Evolutionary conservation across 1,140 invertebrate genomes (phyloP), one percentile per base, ranked within the genome.

Genomic region (Papilio helenus): DNA sequence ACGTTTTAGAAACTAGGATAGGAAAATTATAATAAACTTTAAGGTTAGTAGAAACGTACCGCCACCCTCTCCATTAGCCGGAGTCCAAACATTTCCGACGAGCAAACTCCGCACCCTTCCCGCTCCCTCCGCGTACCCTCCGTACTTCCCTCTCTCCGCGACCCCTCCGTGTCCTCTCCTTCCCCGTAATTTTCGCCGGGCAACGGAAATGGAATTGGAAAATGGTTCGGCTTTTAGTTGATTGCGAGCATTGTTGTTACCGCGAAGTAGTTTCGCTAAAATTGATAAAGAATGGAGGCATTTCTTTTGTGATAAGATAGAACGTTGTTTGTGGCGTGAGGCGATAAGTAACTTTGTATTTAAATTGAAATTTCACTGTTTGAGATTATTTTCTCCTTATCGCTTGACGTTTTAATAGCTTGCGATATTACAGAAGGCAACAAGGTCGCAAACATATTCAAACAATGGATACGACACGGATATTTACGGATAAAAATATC

Each of bases 211-310:
- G 92, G 90, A 89, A 92, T 93, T 93, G 88, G 90, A 93, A 94
- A 93, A 92, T 92, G 85, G 90, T 92, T 93, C 84, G 82, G 90
- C 91, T 94, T 94, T 94, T 93, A 93, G 92, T 82, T 92, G 91
- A 94, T 93, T 94, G 90, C 84, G 82, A 76, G 77, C 65, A 81
- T 77, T 77, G 74, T 76, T 58, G 76, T 65, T 34, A 46, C 44
- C 55, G n/a, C 8, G 44, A 58, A 46, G 10, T 77, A 77, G 76
- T 77, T 77, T 18, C 44, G 39, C 51, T n/a, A 73, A 73, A 73
- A 65, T 65, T 77, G 34, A 65, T 77, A 77, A 77, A 61, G n/a
- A 58, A 42, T 61, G 9, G 58, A 77, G 58, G 34, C 29, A 65
- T 77, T 61, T 77, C 44, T 46, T 51, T 74, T 74, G 46, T 29